A percentile compares a stretch with the other conserved stretches of the same genome.
These are phyloP conservation scores for Amiota communis DNA, from an alignment of 2,888 invertebrate genomes.

Conservation along the genomic window DNA sequence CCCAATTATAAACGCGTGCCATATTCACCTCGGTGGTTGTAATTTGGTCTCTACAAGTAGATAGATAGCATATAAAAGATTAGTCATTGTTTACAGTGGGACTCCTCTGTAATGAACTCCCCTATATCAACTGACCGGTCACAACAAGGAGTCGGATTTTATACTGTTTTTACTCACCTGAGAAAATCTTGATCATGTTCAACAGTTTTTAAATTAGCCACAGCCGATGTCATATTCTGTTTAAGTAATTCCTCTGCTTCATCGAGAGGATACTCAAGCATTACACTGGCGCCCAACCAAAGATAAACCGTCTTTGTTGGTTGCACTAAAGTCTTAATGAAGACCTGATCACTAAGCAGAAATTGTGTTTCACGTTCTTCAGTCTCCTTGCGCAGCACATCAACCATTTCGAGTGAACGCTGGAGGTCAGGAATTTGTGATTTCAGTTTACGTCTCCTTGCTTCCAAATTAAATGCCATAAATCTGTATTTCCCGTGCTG, in stretches of 20 bases:
- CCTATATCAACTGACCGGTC: background rate
- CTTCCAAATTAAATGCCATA: slow-evolving; percentile 93
- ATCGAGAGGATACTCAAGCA: slow-evolving; percentile 94
- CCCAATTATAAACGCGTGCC: slow-evolving; percentile 99
- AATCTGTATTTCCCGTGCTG: slow-evolving; percentile 97
- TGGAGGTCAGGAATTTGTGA: slow-evolving; percentile 96
- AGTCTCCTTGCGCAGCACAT: slow-evolving; percentile 87
- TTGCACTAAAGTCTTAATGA: slow-evolving; percentile 85
- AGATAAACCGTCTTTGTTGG: slow-evolving; percentile 91
- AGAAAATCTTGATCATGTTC: slow-evolving; percentile 95
- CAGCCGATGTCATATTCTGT: slow-evolving; percentile 88
- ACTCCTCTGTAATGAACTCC: background rate
- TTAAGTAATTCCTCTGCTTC: slow-evolving; percentile 90
- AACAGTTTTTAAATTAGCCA: slow-evolving; percentile 86
- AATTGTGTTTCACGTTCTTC: slow-evolving; percentile 88
- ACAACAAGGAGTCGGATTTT: no score
- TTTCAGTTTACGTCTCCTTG: slow-evolving; percentile 89
- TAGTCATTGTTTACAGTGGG: background rate
- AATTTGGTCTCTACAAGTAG: slow-evolving; percentile 87
- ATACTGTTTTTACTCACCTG: slow-evolving; percentile 74
- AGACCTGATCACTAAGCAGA: slow-evolving; percentile 93
- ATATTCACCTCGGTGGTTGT: slow-evolving; percentile 99
- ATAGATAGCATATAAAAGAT: background rate
- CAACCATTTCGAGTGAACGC: slow-evolving; percentile 92
- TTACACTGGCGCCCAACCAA: slow-evolving; percentile 94